Evolutionary conservation across 1,140 invertebrate species (phyloP).

Genomic region (Meteorus sp.): DNA sequence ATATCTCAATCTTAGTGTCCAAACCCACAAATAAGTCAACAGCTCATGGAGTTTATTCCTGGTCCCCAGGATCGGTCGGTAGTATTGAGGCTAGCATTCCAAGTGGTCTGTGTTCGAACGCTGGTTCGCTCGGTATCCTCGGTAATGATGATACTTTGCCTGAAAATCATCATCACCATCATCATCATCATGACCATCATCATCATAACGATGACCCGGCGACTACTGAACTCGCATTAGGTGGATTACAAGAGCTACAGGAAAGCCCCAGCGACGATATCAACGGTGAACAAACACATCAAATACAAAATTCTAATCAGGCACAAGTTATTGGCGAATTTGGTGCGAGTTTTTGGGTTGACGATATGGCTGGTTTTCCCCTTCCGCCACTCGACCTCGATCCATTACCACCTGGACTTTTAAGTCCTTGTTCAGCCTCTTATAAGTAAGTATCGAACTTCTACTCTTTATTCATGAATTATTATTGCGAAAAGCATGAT

Average conservation of each 20-base stretch:
- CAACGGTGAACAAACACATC: slow-evolving; percentile 42
- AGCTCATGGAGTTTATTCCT: slow-evolving; percentile 2
- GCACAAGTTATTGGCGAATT: slow-evolving; percentile 52
- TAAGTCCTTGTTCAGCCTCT: slow-evolving; percentile 70
- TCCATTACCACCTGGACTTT: slow-evolving; percentile 67
- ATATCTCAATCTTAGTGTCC: too few species aligned
- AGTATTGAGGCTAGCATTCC: slow-evolving; percentile 58
- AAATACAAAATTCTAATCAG: slow-evolving; percentile 45
- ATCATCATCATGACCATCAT: slow-evolving; percentile 11
- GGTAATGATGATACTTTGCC: slow-evolving; percentile 45
- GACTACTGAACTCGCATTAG: slow-evolving; percentile 33
- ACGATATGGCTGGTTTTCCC: slow-evolving; percentile 81
- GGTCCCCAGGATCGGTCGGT: slow-evolving; percentile 48
- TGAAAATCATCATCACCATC: slow-evolving; percentile 31
- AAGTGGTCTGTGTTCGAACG: slow-evolving; percentile 44
- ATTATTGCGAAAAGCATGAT: not conserved
- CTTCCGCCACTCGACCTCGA: slow-evolving; percentile 75
- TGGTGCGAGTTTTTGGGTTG: slow-evolving; percentile 65
- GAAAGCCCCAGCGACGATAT: slow-evolving; percentile 45
- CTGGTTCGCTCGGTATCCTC: slow-evolving; percentile 46
- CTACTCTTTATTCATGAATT: not conserved
- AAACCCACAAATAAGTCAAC: not conserved
- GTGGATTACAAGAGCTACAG: slow-evolving; percentile 49
- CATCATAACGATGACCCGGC: slow-evolving; percentile 9
- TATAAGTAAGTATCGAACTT: slow-evolving; percentile 65